Conservation (phyloP, 2,113 vertebrate genomes). For the Mesembrinibis cayennensis region DNA sequence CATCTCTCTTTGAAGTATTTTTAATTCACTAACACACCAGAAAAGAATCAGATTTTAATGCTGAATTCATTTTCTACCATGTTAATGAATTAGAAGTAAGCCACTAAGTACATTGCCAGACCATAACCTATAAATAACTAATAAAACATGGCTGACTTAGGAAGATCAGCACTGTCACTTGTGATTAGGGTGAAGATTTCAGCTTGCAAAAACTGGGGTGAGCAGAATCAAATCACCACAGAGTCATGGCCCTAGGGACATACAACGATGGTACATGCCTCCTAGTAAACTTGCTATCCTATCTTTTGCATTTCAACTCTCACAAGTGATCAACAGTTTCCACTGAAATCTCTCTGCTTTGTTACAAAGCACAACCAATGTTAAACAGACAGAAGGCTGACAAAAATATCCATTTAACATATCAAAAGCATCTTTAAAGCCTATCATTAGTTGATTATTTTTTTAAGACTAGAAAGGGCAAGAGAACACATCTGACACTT, state of each 20-base stretch:
- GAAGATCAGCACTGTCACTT: neutral
- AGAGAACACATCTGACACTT: neutral
- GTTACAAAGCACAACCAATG: neutral
- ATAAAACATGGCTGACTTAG: neutral
- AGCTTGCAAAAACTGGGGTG: neutral
- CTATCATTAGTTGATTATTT: neutral
- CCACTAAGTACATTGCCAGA: neutral
- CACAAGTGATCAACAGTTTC: neutral
- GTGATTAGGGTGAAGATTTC: neutral
- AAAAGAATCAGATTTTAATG: neutral
- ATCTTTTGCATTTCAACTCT: neutral
- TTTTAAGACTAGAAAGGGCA: neutral
- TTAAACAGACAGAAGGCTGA: neutral
- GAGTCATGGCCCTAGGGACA: neutral
- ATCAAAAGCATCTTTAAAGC: neutral
- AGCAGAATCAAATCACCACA: neutral
- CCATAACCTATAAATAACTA: neutral
- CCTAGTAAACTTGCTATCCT: neutral
- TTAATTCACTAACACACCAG: neutral
- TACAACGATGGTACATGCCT: fast-evolving
- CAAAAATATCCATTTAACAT: neutral
- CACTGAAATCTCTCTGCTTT: neutral
- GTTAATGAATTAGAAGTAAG: neutral
- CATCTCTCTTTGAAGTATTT: neutral
- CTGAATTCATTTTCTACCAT: neutral